phyloP scores from a whole-genome alignment of 1,140 invertebrate species.

The Teleogryllus occipitalis region DNA sequence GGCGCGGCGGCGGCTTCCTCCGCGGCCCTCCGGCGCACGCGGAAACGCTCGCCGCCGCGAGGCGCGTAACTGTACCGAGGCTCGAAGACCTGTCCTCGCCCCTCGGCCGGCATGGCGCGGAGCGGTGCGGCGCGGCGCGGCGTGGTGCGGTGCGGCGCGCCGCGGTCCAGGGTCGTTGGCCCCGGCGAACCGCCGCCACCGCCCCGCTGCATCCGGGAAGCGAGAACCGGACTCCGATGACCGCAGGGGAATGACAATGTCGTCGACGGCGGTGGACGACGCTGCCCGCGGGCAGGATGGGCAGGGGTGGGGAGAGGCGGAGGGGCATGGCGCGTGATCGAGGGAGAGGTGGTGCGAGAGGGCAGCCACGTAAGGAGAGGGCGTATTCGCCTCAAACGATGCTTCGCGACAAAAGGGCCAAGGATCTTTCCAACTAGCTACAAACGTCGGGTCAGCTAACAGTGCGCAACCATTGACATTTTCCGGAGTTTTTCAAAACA shows the following conservation, averaged over 20 bases:
- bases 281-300: too few species aligned
- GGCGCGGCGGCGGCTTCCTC: not conserved
- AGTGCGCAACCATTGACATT: too few species aligned
- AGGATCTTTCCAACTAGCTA: too few species aligned
- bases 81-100: not conserved
- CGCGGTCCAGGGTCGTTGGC: not conserved
- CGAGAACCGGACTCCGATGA: not conserved
- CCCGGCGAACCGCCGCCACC: not conserved
- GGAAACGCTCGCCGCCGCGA: not conserved
- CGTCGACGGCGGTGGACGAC: not conserved
- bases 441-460: too few species aligned
- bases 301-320: too few species aligned
- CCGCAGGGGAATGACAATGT: not conserved
- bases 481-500: too few species aligned
- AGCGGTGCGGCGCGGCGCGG: not conserved
- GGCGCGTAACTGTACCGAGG: not conserved
- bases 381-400: too few species aligned
- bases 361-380: too few species aligned
- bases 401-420: too few species aligned
- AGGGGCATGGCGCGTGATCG: too few species aligned
- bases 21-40: not conserved
- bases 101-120: not conserved
- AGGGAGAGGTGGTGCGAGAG: too few species aligned
- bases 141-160: too few species aligned
- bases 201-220: not conserved